Evolutionary conservation across 2,888 invertebrate species (phyloP).

Genomic region (Stramonita haemastoma): DNA sequence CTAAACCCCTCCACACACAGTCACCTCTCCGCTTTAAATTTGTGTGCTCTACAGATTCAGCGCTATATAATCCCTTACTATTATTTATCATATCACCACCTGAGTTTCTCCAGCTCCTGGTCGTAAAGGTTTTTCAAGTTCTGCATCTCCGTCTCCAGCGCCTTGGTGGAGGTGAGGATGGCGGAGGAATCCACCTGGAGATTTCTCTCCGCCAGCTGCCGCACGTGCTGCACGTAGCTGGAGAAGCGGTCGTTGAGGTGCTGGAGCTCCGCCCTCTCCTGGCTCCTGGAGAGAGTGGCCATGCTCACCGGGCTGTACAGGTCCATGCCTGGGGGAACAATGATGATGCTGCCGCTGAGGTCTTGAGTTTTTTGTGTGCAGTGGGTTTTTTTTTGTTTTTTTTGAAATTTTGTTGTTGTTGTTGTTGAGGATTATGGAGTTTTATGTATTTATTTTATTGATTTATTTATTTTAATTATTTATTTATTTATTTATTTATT

Average conservation of each 20-base stretch:
- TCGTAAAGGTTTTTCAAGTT: constrained; percentile 71
- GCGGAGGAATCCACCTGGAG: constrained; percentile 64
- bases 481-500: no score
- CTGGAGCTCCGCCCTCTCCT: constrained; percentile 68
- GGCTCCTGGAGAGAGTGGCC: constrained; percentile 46
- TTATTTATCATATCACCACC: no score
- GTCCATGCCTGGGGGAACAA: constrained; percentile 15
- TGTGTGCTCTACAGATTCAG: no score
- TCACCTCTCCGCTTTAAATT: no score
- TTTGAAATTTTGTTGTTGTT: no score
- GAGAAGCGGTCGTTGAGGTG: constrained; percentile 68
- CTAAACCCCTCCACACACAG: no score
- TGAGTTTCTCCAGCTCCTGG: constrained; percentile 67
- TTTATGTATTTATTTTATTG: no score
- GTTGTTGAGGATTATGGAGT: no score
- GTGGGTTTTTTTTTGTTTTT: no score
- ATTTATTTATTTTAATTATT: no score
- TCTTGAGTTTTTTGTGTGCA: no score
- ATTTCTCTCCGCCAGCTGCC: constrained; percentile 63
- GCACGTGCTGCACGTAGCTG: constrained; percentile 65
- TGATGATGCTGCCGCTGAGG: not conserved
- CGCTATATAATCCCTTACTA: no score
- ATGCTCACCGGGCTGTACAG: constrained; percentile 13
- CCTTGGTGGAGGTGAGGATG: constrained; percentile 66
- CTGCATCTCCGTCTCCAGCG: constrained; percentile 70